Conservation (phyloP, 2,113 vertebrate species). For the Turnix velox region DNA sequence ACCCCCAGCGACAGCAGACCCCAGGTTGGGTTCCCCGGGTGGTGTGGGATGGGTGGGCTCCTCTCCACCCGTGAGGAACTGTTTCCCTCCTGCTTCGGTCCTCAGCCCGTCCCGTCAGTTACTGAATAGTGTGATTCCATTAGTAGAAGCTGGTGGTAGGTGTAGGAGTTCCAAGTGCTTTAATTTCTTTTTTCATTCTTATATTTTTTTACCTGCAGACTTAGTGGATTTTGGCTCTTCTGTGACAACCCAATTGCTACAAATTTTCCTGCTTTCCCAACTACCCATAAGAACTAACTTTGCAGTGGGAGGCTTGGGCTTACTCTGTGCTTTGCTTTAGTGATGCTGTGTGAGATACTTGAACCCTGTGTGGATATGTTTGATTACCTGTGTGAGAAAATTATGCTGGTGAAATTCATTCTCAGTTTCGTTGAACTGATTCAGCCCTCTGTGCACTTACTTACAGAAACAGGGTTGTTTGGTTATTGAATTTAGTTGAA, state of each 20-base stretch:
- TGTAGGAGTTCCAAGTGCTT: not conserved
- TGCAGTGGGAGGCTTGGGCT: not conserved
- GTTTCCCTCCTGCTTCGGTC: not conserved
- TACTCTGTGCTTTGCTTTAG: not conserved
- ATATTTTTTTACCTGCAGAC: too few species aligned
- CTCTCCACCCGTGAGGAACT: too few species aligned
- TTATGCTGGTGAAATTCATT: not conserved
- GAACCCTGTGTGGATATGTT: too few species aligned
- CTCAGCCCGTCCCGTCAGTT: not conserved
- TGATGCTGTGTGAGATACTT: not conserved
- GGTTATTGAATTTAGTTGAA: not conserved
- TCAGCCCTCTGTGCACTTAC: not conserved
- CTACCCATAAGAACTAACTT: not conserved
- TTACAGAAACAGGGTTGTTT: not conserved
- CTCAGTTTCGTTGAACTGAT: not conserved
- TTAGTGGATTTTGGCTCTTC: not conserved
- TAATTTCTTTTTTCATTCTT: accelerated
- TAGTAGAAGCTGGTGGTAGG: not conserved
- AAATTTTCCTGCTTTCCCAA: accelerated
- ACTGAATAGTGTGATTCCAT: accelerated
- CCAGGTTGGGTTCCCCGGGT: too few species aligned
- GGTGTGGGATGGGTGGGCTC: too few species aligned
- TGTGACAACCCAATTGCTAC: accelerated
- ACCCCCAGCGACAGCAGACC: not conserved
- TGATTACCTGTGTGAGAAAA: not conserved